These are phyloP conservation scores for Gadus macrocephalus DNA, from an alignment of 2,113 vertebrate genomes.

Conservation along the genomic window DNA sequence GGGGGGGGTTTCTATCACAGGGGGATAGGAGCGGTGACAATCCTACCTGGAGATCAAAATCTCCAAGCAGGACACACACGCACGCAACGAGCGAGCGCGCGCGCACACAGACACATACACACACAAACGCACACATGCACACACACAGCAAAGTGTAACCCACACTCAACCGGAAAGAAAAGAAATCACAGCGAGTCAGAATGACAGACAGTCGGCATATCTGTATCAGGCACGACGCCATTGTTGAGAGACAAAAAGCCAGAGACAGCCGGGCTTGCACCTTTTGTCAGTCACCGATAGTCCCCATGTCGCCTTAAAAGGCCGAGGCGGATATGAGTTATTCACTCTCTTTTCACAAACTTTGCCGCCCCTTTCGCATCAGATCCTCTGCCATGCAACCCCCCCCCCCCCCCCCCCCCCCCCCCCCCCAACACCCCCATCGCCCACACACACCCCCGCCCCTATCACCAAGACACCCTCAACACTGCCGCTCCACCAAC, in stretches of 20 bases:
- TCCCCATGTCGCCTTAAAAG: too few species aligned
- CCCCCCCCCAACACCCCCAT: background rate
- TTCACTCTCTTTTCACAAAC: too few species aligned
- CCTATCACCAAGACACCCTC: background rate
- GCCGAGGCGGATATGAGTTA: too few species aligned
- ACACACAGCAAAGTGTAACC: conserved; percentile 26
- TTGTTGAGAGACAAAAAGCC: conserved; percentile 54
- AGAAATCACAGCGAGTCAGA: conserved; percentile 49
- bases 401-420: conserved; percentile 6
- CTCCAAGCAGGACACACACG: background rate
- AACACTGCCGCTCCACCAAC: background rate
- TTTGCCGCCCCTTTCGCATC: too few species aligned
- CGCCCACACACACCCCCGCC: conserved; percentile 1
- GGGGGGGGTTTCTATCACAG: background rate
- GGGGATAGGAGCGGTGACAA: background rate
- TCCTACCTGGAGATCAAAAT: too few species aligned
- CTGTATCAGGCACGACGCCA: conserved; percentile 54
- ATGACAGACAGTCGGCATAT: conserved; percentile 62
- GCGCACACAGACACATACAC: conserved; percentile 26
- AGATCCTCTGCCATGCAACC: conserved; percentile 22
- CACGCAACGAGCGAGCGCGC: background rate
- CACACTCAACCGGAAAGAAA: conserved; percentile 28
- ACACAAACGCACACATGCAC: conserved; percentile 12
- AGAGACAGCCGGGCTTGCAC: background rate
- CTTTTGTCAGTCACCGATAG: too few species aligned